phyloP scores from a whole-genome alignment of 2,113 vertebrate species.

The Chloropsis hardwickii region DNA sequence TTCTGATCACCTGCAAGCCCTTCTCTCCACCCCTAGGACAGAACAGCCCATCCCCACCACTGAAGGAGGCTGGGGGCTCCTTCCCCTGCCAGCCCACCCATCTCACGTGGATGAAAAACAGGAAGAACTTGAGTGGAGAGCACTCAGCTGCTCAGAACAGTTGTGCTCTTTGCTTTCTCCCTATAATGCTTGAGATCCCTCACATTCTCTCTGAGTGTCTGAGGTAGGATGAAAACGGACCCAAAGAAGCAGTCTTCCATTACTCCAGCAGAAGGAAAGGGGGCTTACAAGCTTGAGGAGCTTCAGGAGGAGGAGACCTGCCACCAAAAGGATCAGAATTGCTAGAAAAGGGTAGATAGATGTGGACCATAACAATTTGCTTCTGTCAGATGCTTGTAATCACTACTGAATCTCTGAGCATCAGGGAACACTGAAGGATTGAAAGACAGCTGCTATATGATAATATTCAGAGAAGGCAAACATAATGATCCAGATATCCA shows the following conservation, averaged over 20 bases:
- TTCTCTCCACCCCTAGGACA: not conserved
- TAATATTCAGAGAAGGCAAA: not conserved
- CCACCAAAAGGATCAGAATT: not conserved
- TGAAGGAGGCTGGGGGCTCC: not conserved
- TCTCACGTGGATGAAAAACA: not conserved
- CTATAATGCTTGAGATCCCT: not conserved
- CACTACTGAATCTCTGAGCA: not conserved
- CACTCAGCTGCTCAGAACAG: not conserved
- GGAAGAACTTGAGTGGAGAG: not conserved
- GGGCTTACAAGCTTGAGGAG: not conserved
- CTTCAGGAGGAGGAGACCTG: not conserved
- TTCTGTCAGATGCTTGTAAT: not conserved
- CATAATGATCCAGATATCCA: not conserved
- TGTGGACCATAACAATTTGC: not conserved
- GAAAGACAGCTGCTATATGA: not conserved
- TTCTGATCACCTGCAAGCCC: not conserved
- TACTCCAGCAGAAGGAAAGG: not conserved
- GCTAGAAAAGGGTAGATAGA: not conserved
- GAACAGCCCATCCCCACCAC: not conserved
- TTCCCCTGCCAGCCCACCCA: not conserved
- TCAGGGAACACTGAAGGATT: not conserved
- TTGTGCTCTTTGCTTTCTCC: not conserved
- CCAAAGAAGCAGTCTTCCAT: not conserved
- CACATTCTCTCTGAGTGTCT: fast-evolving
- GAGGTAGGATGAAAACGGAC: not conserved